Base-by-base conservation (phyloP, 2,888 invertebrate genomes). In the Tinea pellionella region DNA sequence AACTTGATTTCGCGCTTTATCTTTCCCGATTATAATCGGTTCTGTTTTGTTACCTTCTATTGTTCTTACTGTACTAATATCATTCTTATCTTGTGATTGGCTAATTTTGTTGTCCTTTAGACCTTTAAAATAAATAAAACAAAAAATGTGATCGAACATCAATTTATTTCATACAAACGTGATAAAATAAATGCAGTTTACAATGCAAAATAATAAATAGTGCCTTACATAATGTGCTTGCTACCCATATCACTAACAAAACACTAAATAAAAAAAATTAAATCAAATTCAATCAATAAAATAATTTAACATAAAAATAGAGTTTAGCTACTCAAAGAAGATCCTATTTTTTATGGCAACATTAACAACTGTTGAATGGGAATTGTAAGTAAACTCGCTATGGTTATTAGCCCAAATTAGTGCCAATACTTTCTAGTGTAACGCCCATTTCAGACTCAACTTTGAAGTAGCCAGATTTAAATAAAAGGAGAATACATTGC, bases 81-180 rank as follows among this genome's bases (percentile, higher is more conserved):
- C 66, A 16, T 66, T 66, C 11, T 24, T 55, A 55, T 24, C 18
- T 8, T 24, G 24, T 12, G 24, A 18, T 6, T 2, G 16, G 4
- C 19, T 19, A 55, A 9, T 60, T 24, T 51, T 61, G 61, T 29
- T 57, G 30, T 60, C 61, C 51, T 62, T 63, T 55, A 64, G 62
- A 69, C 75, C 74, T 75, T 75, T 37, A 62, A 65, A 29, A 42
- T 65, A 32, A 18, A 32, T 60, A 64, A 75, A 76, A 75, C 72
- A 55, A 71, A 62, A 61, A 61, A 62, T 63, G 63, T 65, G 55
- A 64, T 59, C 66, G 62, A 62, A 62, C 18, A 56, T 69, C 70
- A 69, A 70, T 73, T 72, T 60, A 63, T 43, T 47, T 47, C 13
- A 43, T 29, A 47, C 59, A 59, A 42, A 11, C 19, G 59, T 47